These are phyloP conservation scores for Tenodera sinensis DNA, from an alignment of 2,888 invertebrate species.

Conservation along the genomic window DNA sequence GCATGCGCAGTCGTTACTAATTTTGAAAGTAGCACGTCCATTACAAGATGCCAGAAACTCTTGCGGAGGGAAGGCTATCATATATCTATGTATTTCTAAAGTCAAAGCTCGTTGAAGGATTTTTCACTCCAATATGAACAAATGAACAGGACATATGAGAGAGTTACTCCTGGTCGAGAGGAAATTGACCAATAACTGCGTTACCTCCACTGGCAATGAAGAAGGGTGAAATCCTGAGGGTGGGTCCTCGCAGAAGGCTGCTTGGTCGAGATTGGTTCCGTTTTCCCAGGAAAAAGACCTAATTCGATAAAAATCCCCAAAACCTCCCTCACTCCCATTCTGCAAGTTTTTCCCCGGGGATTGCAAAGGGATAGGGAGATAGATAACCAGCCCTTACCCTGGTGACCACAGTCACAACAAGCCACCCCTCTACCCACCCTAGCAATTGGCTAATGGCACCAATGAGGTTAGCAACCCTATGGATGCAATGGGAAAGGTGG, in stretches of 20 bases:
- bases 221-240: neutral
- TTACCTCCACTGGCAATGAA: neutral
- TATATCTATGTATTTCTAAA: too few species aligned
- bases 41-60: too few species aligned
- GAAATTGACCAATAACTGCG: slow-evolving; percentile 15
- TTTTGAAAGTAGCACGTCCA: too few species aligned
- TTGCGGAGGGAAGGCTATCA: too few species aligned
- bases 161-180: neutral
- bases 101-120: too few species aligned
- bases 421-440: neutral
- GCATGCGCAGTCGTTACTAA: too few species aligned
- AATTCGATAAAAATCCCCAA: slow-evolving; percentile 14
- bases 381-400: neutral
- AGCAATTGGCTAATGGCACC: slow-evolving; percentile 16
- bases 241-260: neutral
- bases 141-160: too few species aligned
- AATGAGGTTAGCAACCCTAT: slow-evolving; percentile 5
- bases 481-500: neutral
- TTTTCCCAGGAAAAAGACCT: neutral
- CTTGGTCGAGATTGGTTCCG: slow-evolving; percentile 15
- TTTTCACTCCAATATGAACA: too few species aligned
- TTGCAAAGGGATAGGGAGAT: neutral
- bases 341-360: neutral
- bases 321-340: neutral
- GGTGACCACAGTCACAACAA: slow-evolving; percentile 14